Evolutionary conservation across 2,888 invertebrate species (phyloP).

Genomic region (Tachina fera): DNA sequence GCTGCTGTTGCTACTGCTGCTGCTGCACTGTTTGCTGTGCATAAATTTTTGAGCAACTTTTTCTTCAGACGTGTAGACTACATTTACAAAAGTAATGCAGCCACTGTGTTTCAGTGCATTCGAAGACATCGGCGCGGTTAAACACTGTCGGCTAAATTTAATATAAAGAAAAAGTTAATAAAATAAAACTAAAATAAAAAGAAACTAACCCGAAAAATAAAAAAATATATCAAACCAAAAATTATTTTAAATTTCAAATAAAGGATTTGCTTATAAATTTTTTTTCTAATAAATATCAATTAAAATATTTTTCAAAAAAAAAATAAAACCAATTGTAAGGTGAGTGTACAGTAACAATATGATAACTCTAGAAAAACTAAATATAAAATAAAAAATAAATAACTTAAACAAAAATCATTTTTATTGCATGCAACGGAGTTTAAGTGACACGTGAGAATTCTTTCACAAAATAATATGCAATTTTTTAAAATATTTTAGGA

Average conservation of each 20-base stretch:
- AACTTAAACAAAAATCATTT: slow-evolving; percentile 12
- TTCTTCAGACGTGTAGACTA: slow-evolving; percentile 70
- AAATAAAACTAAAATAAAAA: slow-evolving; percentile 12
- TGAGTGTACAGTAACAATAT: slow-evolving; percentile 22
- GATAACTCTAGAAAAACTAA: background rate
- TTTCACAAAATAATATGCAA: no score
- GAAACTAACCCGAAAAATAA: slow-evolving; percentile 11
- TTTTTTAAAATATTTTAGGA: no score
- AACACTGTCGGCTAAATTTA: slow-evolving; percentile 68
- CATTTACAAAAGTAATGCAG: slow-evolving; percentile 79
- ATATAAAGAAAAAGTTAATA: slow-evolving; percentile 6
- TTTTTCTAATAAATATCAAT: background rate
- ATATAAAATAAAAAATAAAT: background rate
- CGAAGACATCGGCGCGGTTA: slow-evolving; percentile 77
- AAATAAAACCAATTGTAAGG: slow-evolving; percentile 7
- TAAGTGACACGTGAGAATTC: no score
- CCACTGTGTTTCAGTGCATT: slow-evolving; percentile 80
- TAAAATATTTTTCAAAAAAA: slow-evolving; percentile 4
- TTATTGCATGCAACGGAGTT: background rate
- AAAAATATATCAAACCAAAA: slow-evolving; percentile 7
- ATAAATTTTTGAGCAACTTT: slow-evolving; percentile 45
- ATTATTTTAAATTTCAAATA: background rate
- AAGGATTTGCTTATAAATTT: slow-evolving; percentile 11
- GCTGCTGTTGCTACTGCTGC: background rate
- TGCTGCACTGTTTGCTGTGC: slow-evolving; percentile 14